Base-by-base conservation (phyloP, 2,113 vertebrate genomes). In the Rhinolophus sinicus region DNA sequence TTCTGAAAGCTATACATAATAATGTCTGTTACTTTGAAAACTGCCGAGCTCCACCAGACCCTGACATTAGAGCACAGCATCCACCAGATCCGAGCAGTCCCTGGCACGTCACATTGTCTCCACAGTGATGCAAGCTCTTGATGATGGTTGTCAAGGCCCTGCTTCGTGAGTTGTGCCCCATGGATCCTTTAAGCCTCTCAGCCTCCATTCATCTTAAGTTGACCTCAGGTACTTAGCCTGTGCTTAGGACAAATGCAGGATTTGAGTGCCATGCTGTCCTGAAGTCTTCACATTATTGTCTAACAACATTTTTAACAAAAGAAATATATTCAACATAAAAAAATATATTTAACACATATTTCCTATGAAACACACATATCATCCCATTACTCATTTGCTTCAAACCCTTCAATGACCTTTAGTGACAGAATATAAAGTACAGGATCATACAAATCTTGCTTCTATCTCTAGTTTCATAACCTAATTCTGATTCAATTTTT, bases 1-100 rank as follows among this genome's bases (percentile, higher is more conserved):
- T 97, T 91, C 97, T 97, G 96, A 96, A 97, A 96, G 69, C 38
- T 85, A n/a, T 94, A 97, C 89, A 97, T 97, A 90, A 2, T 92
- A 96, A 97, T 0, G 8, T 85, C 92, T 97, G 95, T 92, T 97
- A 60, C 70, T 93, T 96, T 67, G 21, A 90, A 69, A 96, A 89
- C 86, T 95, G 92, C 92, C 77, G 76, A 97, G 96, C 44, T 93
- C 40, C 91, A 64, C 78, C 95, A 95, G 95, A 38, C 10, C 24
- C 16, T 38, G 24, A 84, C 33, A 30, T 15, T 6, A 26, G 40
- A 85, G 56, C 52, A 88, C 28, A 90, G 38, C 56, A 52, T 2
- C 44, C 15, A 30, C 60, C 50, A 28, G 67, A 50, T 88, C 21
- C 5, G 21, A 96, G 80, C 56, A 50, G 88, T 82, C 67, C 21